Evolutionary conservation across 2,113 vertebrate species (phyloP), one percentile per base, ranked within the genome.

Genomic region (Gavia stellata): DNA sequence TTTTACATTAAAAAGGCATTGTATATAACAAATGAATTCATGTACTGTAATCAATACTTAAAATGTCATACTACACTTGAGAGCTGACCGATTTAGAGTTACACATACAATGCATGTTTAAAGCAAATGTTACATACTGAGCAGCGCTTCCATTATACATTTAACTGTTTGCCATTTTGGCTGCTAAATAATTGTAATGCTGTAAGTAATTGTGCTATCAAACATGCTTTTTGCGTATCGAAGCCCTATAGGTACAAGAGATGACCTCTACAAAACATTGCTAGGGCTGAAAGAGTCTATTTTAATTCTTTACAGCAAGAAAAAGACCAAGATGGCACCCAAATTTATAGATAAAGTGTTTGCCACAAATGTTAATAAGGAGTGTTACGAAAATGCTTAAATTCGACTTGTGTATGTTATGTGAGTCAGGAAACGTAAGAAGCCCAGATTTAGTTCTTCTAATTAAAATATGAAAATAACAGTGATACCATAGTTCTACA

Each of bases 1-100:
- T 97, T 97, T 98, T 98, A 99, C 98, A 98, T 98, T 94, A 91
- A 97, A 98, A 97, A 96, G 94, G 93, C 94, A 96, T 95, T 49
- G 45, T 94, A 96, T 96, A 91, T 94, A 96, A 96, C 95, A 97
- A 95, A 92, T 86, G 53, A 95, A 89, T 62, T 81, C 56, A 95
- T 42, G 78, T 94, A 91, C 94, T 96, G 56, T 86, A 90, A 91
- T 94, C 91, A 90, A 88, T 92, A 94, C 74, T 94, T 92, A 50
- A 95, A 93, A 97, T 95, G 87, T 49, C 94, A 88, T 91, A 96
- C 96, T 97, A 96, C 95, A 97, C 77, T 96, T 72, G 65, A 94
- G 95, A 97, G 71, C 73, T 95, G 95, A 96, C 77, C 28, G 2
- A 73, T 95, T 91, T 93, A 93, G 90, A 97, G 81, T 90, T 97